Conservation (phyloP, 2,113 vertebrate species). For the Nesogale talazaci region DNA sequence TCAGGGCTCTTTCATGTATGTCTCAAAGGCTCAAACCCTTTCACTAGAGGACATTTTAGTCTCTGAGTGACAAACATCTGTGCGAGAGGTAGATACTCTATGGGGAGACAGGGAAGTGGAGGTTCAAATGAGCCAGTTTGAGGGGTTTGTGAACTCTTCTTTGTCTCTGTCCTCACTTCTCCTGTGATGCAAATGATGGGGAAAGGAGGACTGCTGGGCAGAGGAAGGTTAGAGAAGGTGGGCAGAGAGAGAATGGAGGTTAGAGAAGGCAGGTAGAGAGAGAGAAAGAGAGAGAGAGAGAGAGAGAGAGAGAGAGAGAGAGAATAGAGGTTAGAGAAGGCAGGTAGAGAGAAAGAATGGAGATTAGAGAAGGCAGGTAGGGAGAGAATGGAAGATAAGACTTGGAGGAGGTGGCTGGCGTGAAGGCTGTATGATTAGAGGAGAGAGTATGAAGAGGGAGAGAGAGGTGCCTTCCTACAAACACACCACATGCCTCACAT, state of each 20-base stretch:
- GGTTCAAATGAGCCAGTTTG: not conserved
- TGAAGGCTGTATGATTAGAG: not conserved
- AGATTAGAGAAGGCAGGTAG: too few species aligned
- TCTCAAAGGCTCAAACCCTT: not conserved
- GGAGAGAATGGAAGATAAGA: too few species aligned
- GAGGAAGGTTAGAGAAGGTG: not conserved
- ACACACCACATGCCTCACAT: not conserved
- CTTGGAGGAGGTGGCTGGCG: not conserved
- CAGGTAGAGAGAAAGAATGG: too few species aligned
- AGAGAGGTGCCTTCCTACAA: not conserved
- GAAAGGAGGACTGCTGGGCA: not conserved
- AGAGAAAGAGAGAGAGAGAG: too few species aligned
- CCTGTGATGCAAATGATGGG: not conserved
- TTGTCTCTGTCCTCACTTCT: not conserved
- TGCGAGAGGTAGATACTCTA: not conserved
- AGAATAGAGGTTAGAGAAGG: too few species aligned
- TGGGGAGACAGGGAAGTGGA: not conserved
- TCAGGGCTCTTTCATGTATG: too few species aligned
- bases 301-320: too few species aligned
- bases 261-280: not conserved
- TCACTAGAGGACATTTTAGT: not conserved
- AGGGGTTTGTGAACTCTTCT: slow-evolving; percentile 3
- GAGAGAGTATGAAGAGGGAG: accelerated
- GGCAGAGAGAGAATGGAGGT: not conserved
- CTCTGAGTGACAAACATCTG: not conserved